These are phyloP conservation scores for Mobula birostris DNA, from an alignment of 2,113 vertebrate species.

Conservation along the genomic window DNA sequence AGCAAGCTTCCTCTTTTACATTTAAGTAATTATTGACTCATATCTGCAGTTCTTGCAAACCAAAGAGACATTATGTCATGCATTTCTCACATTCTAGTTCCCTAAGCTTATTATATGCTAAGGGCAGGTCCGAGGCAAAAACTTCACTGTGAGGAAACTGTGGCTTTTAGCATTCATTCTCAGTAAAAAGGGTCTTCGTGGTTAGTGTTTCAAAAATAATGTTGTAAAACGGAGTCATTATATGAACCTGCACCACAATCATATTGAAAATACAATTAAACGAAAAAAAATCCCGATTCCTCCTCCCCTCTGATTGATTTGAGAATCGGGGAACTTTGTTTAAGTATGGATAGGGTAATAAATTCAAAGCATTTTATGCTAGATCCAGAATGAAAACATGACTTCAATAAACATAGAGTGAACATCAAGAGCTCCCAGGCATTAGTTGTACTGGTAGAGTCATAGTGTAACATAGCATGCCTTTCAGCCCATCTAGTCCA, in stretches of 20 bases:
- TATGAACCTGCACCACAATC: neutral
- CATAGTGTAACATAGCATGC: too few species aligned
- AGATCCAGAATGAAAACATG: neutral
- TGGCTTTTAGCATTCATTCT: neutral
- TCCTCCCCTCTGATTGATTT: neutral
- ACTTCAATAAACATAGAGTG: neutral
- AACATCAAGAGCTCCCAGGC: neutral
- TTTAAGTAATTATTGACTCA: conserved; percentile 56
- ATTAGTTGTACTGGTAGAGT: neutral
- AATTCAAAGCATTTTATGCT: neutral
- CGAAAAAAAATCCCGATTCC: too few species aligned
- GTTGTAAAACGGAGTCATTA: neutral
- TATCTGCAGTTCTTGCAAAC: conserved; percentile 52
- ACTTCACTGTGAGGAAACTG: conserved; percentile 12
- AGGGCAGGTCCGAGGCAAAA: neutral
- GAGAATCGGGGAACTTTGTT: neutral
- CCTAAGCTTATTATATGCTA: conserved; percentile 16
- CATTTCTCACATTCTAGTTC: conserved; percentile 49
- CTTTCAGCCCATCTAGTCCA: too few species aligned
- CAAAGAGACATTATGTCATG: conserved; percentile 55
- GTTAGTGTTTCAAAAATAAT: neutral
- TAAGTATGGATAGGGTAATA: neutral
- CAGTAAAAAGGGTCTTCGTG: neutral
- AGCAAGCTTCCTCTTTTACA: conserved; percentile 46
- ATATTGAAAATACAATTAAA: neutral